Evolutionary conservation across 2,797 vertebrate genomes (phyloP).

Genomic region (Sebastes dallii): DNA sequence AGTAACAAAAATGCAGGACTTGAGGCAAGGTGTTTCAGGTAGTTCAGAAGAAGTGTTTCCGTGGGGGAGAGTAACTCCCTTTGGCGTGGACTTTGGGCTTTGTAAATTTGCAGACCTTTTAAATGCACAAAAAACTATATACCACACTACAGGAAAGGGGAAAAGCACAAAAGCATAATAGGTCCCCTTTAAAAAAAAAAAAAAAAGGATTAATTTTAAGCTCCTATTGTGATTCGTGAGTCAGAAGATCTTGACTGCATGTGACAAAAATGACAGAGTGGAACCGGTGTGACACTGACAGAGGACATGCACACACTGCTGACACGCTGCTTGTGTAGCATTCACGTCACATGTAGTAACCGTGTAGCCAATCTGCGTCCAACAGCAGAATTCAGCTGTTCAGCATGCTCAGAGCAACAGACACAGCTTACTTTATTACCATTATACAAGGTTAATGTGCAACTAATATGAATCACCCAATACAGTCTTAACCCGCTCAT

Average conservation of each 20-base stretch:
- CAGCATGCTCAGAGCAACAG: not conserved
- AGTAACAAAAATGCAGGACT: too few species aligned
- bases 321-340: slow-evolving; percentile 26
- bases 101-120: too few species aligned
- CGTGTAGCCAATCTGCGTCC: not conserved
- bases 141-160: too few species aligned
- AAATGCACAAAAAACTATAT: too few species aligned
- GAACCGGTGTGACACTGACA: slow-evolving; percentile 36
- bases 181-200: not conserved
- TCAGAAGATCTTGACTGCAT: slow-evolving; percentile 26
- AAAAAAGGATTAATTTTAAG: not conserved
- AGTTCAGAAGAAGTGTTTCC: too few species aligned
- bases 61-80: too few species aligned
- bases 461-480: not conserved
- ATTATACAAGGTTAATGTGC: not conserved
- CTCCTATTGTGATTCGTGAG: not conserved
- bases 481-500: not conserved
- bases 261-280: slow-evolving; percentile 53
- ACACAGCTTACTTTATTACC: not conserved
- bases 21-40: too few species aligned
- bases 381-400: not conserved
- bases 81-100: too few species aligned
- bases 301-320: slow-evolving; percentile 33
- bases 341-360: not conserved
- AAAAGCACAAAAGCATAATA: too few species aligned